Conservation (phyloP, 2,113 vertebrate genomes). For the Centropus unirufus region DNA sequence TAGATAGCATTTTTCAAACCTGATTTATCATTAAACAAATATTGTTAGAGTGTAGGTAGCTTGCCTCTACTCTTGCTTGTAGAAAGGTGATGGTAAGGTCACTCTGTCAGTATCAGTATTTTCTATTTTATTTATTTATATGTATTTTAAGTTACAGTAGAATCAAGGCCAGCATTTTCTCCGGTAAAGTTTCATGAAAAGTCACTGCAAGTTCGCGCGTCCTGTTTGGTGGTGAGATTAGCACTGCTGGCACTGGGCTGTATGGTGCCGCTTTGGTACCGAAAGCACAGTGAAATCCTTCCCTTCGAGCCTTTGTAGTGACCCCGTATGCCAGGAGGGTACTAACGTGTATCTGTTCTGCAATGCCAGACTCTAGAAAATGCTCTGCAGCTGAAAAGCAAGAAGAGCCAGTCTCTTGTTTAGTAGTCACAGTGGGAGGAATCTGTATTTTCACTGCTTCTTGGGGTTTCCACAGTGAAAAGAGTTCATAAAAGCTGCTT, state of each 20-base stretch:
- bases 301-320: background rate
- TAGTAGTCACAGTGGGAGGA: background rate
- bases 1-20: background rate
- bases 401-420: background rate
- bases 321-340: background rate
- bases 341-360: background rate
- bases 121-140: background rate
- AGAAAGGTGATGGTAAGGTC: background rate
- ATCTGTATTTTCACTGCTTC: background rate
- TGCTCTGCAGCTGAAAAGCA: background rate
- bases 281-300: background rate
- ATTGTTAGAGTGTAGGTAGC: background rate
- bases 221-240: background rate
- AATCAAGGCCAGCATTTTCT: background rate
- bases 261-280: background rate
- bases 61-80: background rate
- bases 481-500: background rate
- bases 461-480: background rate
- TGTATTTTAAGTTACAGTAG: background rate
- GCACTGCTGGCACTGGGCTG: background rate
- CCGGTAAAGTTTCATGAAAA: background rate
- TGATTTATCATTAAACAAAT: conserved; percentile 17
- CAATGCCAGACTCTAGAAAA: background rate
- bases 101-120: background rate
- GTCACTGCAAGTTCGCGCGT: background rate